Percentiles rank a stretch among this genome's conserved stretches.
phyloP scores from a whole-genome alignment of 2,888 invertebrate species.

The Acanthosoma haemorrhoidale region DNA sequence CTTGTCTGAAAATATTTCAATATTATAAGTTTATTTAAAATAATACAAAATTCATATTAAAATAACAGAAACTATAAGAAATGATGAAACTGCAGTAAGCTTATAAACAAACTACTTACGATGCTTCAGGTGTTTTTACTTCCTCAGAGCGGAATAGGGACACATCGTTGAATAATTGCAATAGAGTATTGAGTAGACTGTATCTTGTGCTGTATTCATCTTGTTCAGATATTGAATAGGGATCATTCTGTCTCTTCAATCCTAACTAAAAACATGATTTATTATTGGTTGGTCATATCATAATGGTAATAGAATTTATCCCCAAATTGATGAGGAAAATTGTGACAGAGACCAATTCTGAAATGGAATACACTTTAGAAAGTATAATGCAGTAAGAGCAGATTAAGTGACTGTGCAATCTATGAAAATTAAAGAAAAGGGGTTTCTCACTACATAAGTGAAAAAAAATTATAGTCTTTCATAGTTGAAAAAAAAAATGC shows the following conservation, averaged over 20 bases:
- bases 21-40: background rate
- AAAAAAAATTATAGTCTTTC: too few relatives aligned
- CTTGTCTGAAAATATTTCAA: background rate
- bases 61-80: background rate
- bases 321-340: too few relatives aligned
- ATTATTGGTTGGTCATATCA: too few relatives aligned
- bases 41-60: background rate
- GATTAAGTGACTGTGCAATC: too few relatives aligned
- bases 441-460: too few relatives aligned
- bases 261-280: conserved; percentile 1
- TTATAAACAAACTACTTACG: conserved; percentile 13
- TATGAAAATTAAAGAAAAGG: too few relatives aligned
- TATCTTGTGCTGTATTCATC: background rate
- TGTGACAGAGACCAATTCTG: too few relatives aligned
- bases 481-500: too few relatives aligned
- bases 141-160: background rate
- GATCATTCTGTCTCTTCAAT: background rate
- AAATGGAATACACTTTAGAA: too few relatives aligned
- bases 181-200: conserved; percentile 10
- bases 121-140: background rate
- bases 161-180: conserved; percentile 14
- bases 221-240: background rate
- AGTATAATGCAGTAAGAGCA: too few relatives aligned
- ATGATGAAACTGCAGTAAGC: background rate
- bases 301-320: too few relatives aligned